Evolutionary conservation across 1,140 invertebrate species (phyloP), one percentile per base, ranked within the genome.

Genomic region (Paralvinella palmiformis): DNA sequence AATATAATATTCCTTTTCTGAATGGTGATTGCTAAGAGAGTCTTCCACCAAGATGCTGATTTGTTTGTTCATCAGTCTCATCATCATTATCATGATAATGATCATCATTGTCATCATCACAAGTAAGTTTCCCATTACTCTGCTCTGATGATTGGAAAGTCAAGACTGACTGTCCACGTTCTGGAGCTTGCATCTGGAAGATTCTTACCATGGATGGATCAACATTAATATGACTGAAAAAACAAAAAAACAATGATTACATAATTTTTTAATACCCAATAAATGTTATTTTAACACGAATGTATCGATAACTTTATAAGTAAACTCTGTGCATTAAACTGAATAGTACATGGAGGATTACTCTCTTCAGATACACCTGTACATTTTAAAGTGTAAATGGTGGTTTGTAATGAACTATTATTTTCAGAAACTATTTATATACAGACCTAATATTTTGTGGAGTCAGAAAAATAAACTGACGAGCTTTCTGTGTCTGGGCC

Each of bases 381-480:
- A 44, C n/a, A 15, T 44, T n/a, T 13, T n/a, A 44, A 44, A 15
- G 13, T 44, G 13, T 15, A 44, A 44, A 44, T 44, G 37, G 13
- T 44, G 24, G 27, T 59, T 59, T 17, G 13, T 17, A 37, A 15
- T 37, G n/a, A 59, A 59, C 13, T 0, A 1, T 56, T 56, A 17
- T 61, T 24, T 53, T 61, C 32, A 57, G 7, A 20, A 22, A 10
- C 17, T 10, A 57, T 10, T 58, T 17, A 29, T 56, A 59, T 31
- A 60, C 35, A 50, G 61, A 78, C 77, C 75, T 76, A 69, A 81
- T 74, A 37, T 75, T 72, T 53, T 78, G 73, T 58, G 82, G 82
- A 0, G 82, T 79, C 0, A 83, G 71, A 57, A 82, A 82, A 35
- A 83, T 79, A 64, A 82, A 82, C 71, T 83, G 82, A 29, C 72